Evolutionary conservation across 2,888 invertebrate genomes (phyloP).

Genomic region (Latrodectus elegans): DNA sequence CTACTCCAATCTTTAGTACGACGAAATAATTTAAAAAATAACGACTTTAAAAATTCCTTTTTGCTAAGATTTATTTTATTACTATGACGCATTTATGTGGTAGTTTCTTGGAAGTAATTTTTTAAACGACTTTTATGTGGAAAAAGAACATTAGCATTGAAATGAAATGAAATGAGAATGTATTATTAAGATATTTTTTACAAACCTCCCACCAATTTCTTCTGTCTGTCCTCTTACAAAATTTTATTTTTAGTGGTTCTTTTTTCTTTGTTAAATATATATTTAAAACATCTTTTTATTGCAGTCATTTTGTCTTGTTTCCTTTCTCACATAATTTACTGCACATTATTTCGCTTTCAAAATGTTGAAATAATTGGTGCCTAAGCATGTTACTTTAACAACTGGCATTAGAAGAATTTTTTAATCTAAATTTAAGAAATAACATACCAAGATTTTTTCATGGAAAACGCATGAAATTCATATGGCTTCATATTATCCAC

Average conservation of each 20-base stretch:
- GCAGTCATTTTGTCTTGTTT: no score
- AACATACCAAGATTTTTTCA: no score
- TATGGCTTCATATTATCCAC: no score
- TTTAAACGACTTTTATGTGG: constrained; percentile 4
- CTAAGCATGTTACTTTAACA: no score
- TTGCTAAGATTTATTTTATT: constrained; percentile 14
- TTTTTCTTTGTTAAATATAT: not conserved
- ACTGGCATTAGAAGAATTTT: no score
- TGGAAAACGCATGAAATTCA: no score
- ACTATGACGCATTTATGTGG: constrained; percentile 29
- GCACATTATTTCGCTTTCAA: no score
- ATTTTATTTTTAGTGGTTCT: not conserved
- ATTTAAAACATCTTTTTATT: not conserved
- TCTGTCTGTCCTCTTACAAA: not conserved
- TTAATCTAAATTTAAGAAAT: no score
- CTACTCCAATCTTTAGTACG: not conserved
- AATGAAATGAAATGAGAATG: constrained; percentile 21
- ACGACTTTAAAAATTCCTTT: constrained; percentile 11
- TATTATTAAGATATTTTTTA: constrained; percentile 6
- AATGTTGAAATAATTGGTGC: no score
- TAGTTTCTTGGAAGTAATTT: constrained; percentile 11
- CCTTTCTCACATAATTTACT: no score
- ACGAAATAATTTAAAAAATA: constrained; percentile 18
- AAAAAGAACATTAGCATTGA: constrained; percentile 8
- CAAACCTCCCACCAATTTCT: not conserved